Evolutionary conservation across 2,113 vertebrate genomes (phyloP).

Genomic region (Alaudala cheleensis): DNA sequence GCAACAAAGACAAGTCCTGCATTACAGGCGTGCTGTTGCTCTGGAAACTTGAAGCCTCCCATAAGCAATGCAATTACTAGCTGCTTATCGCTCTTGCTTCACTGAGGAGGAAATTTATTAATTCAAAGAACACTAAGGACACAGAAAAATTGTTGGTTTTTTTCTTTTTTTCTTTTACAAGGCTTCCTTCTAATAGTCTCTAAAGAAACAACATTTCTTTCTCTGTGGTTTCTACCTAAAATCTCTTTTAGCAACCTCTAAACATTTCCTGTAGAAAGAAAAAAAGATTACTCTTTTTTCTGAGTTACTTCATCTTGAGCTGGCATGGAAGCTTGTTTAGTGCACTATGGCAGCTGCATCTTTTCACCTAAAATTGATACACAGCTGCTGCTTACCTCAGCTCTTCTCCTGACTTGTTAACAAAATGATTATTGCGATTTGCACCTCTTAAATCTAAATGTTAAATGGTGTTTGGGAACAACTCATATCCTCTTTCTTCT

Average conservation of each 20-base stretch:
- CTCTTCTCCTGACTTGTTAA: not conserved
- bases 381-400: not conserved
- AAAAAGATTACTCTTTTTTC: not conserved
- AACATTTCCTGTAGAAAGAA: not conserved
- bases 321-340: not conserved
- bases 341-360: not conserved
- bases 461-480: not conserved
- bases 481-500: not conserved
- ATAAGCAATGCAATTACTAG: conserved; percentile 35
- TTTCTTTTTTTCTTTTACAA: not conserved
- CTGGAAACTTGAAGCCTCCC: conserved; percentile 41
- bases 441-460: not conserved
- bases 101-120: conserved; percentile 9
- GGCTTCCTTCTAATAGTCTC: not conserved
- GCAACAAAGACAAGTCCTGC: conserved; percentile 36
- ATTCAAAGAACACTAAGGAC: not conserved
- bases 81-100: conserved; percentile 39
- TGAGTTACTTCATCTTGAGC: not conserved
- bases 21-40: not conserved
- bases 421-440: not conserved
- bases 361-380: conserved; percentile 2
- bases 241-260: not conserved
- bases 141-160: not conserved
- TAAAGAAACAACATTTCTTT: conserved; percentile 9
- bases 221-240: not conserved